A percentile compares a stretch with the other conserved stretches of the same genome.
Evolutionary conservation across 35 echinoderm and acorn worm species (phyloP).

Genomic region (Lytechinus pictus): DNA sequence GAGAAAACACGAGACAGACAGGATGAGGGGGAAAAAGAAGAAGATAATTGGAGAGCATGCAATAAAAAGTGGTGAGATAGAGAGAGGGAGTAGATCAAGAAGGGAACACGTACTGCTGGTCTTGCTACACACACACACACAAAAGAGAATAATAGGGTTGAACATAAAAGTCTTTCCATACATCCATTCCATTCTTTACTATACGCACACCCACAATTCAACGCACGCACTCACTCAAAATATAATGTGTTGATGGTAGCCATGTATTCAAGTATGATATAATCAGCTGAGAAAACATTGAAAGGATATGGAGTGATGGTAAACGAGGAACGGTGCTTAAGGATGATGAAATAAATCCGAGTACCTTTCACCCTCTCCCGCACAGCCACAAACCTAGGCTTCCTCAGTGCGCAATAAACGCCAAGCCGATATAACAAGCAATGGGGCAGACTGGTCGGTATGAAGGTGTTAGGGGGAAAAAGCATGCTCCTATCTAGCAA

Average conservation of each 20-base stretch:
- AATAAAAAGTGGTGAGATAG: not conserved
- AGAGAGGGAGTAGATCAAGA: not conserved
- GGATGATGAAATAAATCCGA: not conserved
- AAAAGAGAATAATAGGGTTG: not conserved
- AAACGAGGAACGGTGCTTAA: not conserved
- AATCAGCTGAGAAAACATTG: not conserved
- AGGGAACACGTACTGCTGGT: too few species aligned
- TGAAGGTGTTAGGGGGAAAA: too few species aligned
- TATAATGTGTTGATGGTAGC: not conserved
- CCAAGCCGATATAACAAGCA: too few species aligned
- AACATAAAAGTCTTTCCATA: not conserved
- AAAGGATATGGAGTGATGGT: not conserved
- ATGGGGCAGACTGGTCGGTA: too few species aligned
- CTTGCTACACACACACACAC: too few species aligned
- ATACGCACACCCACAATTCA: not conserved
- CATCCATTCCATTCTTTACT: not conserved
- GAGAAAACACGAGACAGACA: not conserved
- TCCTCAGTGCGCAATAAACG: not conserved
- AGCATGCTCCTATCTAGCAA: not conserved
- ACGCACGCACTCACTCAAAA: not conserved
- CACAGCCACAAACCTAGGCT: not conserved
- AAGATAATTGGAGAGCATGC: not conserved
- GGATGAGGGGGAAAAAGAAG: not conserved
- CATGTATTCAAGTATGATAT: not conserved
- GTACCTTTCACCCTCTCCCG: not conserved